Evolutionary conservation across 2,888 invertebrate genomes (phyloP).

Genomic region (Ophion obscuratus): DNA sequence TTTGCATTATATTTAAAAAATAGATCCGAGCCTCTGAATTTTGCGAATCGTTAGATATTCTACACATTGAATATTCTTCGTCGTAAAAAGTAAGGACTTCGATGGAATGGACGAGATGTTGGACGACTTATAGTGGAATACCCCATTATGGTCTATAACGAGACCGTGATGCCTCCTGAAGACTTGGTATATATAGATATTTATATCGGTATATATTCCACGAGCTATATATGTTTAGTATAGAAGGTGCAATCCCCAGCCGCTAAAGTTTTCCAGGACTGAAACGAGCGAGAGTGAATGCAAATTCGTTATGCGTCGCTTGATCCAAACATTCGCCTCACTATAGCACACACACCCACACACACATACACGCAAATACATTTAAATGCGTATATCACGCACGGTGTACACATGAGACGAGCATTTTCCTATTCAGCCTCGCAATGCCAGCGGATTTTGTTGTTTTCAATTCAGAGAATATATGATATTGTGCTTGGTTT

Average conservation of each 20-base stretch:
- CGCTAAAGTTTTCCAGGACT: conserved; percentile 45
- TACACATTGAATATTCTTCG: neutral
- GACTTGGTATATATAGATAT: conserved; percentile 17
- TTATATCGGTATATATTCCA: neutral
- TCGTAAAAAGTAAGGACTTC: neutral
- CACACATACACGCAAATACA: neutral
- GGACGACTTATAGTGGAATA: neutral
- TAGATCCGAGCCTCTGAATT: neutral
- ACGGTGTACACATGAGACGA: conserved; percentile 6
- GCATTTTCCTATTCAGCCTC: neutral
- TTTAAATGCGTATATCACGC: neutral
- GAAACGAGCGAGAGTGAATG: conserved; percentile 41
- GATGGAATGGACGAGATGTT: neutral
- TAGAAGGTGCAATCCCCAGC: conserved; percentile 26
- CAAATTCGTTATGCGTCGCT: conserved; percentile 50
- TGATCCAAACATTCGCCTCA: conserved; percentile 40
- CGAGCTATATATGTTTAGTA: neutral
- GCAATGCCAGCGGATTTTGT: conserved; percentile 33
- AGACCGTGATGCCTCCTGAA: conserved; percentile 2
- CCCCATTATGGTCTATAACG: neutral
- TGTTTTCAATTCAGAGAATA: conserved; percentile 30
- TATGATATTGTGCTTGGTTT: conserved; percentile 15
- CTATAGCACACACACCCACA: neutral
- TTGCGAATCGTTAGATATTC: neutral
- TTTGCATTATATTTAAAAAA: neutral